Evolutionary conservation across 2,888 invertebrate genomes (phyloP), one percentile per base, ranked within the genome.

Genomic region (Hirudinaria manillensis): DNA sequence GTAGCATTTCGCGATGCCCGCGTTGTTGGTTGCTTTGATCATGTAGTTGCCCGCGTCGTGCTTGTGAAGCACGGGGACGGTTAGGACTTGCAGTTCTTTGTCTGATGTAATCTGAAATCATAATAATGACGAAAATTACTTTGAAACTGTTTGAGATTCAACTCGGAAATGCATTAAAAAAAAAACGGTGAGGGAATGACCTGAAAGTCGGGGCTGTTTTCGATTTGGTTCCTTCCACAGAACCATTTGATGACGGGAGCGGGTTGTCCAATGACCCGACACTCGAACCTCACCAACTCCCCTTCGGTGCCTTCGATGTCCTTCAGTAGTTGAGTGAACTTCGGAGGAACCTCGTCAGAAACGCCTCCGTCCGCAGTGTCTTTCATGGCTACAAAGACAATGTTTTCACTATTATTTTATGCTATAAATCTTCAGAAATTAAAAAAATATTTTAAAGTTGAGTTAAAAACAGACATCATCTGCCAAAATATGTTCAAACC

Each of bases 1-100:
- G 81, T 92, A 91, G 80, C 92, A 92, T 83, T 92, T 92, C 3
- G 91, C 91, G 80, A 92, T 91, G 1, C 92, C 92, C 10, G 89
- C 88, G 38, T 87, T 83, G 83, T 92, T 92, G 0, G 87, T 87
- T 0, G 92, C 92, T 83, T 91, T 91, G 13, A 90, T 91, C 65
- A 91, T 90, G 83, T 92, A 93, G 76, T 90, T 91, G 27, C 92
- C 92, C 81, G 90, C 89, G 83, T 92, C 91, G 80, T 89, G 89
- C 0, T 89, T 88, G 76, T 87, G 87, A 1, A 89, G 90, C 80
- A 89, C 88, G 34, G 88, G 88, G 73, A 93, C 90, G 78, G 88
- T 89, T 71, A 93, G 84, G 76, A 88, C 88, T 78, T 84, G 83
- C 10, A 84, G 81, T 77, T 85, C 84, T 75, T 83, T 83, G 79